Percentiles rank a stretch among this genome's conserved stretches.
These are phyloP conservation scores for Arion vulgaris DNA, from an alignment of 1,140 invertebrate species.

Conservation along the genomic window DNA sequence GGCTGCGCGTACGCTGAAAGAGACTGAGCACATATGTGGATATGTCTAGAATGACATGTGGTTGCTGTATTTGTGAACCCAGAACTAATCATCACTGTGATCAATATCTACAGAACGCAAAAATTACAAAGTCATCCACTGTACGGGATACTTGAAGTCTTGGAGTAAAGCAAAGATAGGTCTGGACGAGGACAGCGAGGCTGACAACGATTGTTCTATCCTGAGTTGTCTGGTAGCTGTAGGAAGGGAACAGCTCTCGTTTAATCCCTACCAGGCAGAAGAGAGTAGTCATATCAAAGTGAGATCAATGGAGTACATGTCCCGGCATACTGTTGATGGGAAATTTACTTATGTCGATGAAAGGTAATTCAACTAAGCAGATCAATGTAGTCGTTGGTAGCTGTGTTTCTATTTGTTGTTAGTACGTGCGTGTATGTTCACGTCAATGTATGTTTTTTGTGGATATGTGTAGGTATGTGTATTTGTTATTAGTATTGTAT, in stretches of 20 bases:
- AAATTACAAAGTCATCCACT: slow-evolving; percentile 85
- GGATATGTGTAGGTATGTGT: no score
- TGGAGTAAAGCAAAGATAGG: slow-evolving; percentile 86
- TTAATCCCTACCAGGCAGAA: slow-evolving; percentile 53
- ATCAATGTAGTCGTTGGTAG: no score
- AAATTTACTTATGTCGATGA: slow-evolving; percentile 81
- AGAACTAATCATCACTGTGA: no score
- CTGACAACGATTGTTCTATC: slow-evolving; percentile 81
- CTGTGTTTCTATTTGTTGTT: no score
- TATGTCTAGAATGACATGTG: no score
- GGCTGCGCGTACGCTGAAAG: no score
- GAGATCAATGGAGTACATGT: slow-evolving; percentile 80
- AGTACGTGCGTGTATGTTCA: no score
- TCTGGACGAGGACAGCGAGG: slow-evolving; percentile 76
- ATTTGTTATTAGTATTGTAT: no score
- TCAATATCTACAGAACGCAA: slow-evolving; percentile 81
- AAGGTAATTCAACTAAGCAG: slow-evolving; percentile 74
- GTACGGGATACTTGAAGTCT: slow-evolving; percentile 92
- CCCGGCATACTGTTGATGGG: slow-evolving; percentile 77
- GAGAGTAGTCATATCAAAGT: slow-evolving; percentile 46
- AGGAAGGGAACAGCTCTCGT: slow-evolving; percentile 78
- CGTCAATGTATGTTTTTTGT: no score
- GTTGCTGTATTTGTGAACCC: no score
- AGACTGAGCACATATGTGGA: no score
- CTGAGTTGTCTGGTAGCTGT: slow-evolving; percentile 84